A percentile compares a stretch with the other conserved stretches of the same genome.
phyloP scores from a whole-genome alignment of 2,797 vertebrate species.

The Sparidentex hasta region DNA sequence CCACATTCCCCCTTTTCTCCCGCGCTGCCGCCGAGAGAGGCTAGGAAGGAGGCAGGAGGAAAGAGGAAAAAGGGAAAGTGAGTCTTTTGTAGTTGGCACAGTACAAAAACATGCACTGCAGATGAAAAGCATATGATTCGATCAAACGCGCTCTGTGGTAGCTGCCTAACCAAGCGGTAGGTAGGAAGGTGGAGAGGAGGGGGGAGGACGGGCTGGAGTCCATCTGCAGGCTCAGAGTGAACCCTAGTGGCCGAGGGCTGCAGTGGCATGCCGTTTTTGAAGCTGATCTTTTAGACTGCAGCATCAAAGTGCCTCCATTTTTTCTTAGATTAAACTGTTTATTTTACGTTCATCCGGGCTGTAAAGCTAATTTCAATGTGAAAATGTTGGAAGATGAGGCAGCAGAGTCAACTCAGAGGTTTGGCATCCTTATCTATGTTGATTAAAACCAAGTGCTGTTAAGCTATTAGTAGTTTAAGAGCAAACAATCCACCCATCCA shows the following conservation, averaged over 20 bases:
- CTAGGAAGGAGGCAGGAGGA: constrained; percentile 46
- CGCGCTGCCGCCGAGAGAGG: constrained; percentile 41
- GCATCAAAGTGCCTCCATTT: constrained; percentile 15
- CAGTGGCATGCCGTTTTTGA: constrained; percentile 33
- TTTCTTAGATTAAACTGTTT: neutral
- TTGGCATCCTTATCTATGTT: no score
- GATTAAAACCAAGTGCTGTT: no score
- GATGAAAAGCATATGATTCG: constrained; percentile 88
- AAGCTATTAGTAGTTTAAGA: no score
- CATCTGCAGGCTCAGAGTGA: constrained; percentile 70
- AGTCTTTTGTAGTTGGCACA: constrained; percentile 80
- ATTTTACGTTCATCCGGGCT: neutral
- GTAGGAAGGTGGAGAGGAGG: constrained; percentile 49
- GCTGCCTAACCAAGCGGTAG: constrained; percentile 78
- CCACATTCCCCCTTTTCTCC: constrained; percentile 68
- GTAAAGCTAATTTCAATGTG: neutral
- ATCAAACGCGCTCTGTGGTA: constrained; percentile 85
- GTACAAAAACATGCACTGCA: constrained; percentile 84
- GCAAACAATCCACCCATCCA: no score
- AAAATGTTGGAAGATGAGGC: neutral
- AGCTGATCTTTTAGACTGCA: constrained; percentile 18
- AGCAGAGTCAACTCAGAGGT: no score
- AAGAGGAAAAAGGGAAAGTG: constrained; percentile 66
- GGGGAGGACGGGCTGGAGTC: constrained; percentile 21
- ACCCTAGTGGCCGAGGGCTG: constrained; percentile 76